These are phyloP conservation scores for Sebastes hopkinsi DNA, from an alignment of 2,797 vertebrate genomes.

Conservation along the genomic window DNA sequence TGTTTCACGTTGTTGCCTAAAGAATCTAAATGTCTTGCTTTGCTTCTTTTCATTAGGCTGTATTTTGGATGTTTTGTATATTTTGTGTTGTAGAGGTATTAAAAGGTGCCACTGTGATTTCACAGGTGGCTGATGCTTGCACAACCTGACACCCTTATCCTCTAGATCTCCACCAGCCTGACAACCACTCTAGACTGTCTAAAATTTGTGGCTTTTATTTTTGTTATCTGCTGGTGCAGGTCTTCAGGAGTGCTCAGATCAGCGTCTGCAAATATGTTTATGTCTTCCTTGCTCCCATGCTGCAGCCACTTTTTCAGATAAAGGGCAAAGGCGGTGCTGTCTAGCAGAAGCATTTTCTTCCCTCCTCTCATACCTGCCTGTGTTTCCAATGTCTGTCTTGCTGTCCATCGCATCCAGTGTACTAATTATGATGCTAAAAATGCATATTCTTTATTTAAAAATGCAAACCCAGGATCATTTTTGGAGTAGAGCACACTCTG, in stretches of 20 bases:
- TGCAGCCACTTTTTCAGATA: constrained; percentile 29
- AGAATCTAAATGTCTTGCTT: neutral
- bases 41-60: constrained; percentile 9
- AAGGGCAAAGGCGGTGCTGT: constrained; percentile 9
- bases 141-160: constrained; percentile 22
- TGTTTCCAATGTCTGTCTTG: constrained; percentile 30
- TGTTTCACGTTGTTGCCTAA: neutral
- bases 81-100: constrained; percentile 2
- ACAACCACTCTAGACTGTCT: neutral
- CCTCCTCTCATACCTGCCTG: constrained; percentile 11
- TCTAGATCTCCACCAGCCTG: constrained; percentile 49
- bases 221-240: constrained; percentile 41
- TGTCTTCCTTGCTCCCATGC: constrained; percentile 18
- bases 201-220: neutral
- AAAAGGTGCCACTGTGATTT: constrained; percentile 33
- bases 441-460: constrained; percentile 77
- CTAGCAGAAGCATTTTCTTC: constrained; percentile 10
- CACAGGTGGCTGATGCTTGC: constrained; percentile 21
- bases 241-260: constrained; percentile 43
- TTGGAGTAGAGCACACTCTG: constrained; percentile 86
- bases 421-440: constrained; percentile 53
- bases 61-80: neutral
- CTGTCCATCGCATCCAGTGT: constrained; percentile 29
- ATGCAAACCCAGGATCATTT: constrained; percentile 89
- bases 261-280: neutral